Conservation (phyloP, 2,797 vertebrate species). For the Anisognathus igniventris region DNA sequence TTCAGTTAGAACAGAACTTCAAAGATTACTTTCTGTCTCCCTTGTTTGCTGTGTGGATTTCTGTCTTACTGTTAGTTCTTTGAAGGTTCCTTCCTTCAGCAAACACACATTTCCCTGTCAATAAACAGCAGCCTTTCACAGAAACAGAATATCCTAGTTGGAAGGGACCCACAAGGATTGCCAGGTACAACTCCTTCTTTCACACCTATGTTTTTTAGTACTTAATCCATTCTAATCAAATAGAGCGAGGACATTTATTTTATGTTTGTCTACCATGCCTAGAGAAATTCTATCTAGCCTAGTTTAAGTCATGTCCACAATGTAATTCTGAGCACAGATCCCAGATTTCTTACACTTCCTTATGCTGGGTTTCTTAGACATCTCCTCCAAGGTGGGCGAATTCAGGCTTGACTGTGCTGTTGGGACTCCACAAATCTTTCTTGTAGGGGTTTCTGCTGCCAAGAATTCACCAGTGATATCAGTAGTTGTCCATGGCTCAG, state of each 20-base stretch:
- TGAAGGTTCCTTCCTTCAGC: background rate
- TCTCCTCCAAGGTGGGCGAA: background rate
- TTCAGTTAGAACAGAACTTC: background rate
- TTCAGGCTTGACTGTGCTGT: background rate
- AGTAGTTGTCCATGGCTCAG: fast-evolving
- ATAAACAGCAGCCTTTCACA: background rate
- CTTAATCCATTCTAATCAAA: background rate
- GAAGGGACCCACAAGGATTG: background rate
- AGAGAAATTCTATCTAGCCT: background rate
- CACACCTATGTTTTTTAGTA: background rate
- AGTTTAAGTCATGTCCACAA: background rate
- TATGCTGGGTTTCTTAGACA: background rate
- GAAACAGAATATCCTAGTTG: background rate
- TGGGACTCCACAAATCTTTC: background rate
- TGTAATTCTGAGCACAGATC: background rate
- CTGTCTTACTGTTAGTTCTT: background rate
- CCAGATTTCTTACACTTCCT: background rate
- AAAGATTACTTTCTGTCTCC: background rate
- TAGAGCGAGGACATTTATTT: background rate
- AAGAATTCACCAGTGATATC: background rate
- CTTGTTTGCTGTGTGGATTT: background rate
- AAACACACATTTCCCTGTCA: background rate
- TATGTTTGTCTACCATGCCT: background rate
- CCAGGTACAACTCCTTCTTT: background rate
- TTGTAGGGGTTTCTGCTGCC: background rate